Evolutionary conservation across 2,113 vertebrate genomes (phyloP).

Genomic region (Nannospalax galili): DNA sequence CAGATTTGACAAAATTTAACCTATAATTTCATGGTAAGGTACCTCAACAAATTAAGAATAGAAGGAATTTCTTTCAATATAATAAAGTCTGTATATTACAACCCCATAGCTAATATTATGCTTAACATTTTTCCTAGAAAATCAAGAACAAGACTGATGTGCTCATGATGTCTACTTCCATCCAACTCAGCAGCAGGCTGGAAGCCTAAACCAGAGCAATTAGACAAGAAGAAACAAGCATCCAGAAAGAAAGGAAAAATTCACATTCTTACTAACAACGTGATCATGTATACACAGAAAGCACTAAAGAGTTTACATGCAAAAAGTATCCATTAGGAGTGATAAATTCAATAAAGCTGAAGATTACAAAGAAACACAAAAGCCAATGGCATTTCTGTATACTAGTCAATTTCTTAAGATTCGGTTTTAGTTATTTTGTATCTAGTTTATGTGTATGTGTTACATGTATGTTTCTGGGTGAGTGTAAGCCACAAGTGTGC

Average conservation of each 20-base stretch:
- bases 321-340: background rate
- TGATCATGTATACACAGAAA: background rate
- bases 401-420: background rate
- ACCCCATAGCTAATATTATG: background rate
- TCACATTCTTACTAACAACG: background rate
- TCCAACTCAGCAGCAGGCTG: background rate
- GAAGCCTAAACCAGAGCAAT: background rate
- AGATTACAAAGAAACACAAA: background rate
- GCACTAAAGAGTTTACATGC: background rate
- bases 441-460: no score
- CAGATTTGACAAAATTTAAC: background rate
- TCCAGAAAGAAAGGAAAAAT: background rate
- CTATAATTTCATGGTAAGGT: background rate
- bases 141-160: background rate
- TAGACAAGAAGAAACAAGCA: background rate
- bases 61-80: background rate
- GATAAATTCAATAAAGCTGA: background rate
- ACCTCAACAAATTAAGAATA: background rate
- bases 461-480: no score
- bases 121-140: background rate
- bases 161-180: background rate
- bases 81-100: background rate
- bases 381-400: background rate
- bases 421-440: no score
- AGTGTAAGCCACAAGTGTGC: no score